Percentiles rank a stretch among this genome's conserved stretches.
Conservation (phyloP, 2,888 invertebrate genomes). For the Neocrepidodera transversa region DNA sequence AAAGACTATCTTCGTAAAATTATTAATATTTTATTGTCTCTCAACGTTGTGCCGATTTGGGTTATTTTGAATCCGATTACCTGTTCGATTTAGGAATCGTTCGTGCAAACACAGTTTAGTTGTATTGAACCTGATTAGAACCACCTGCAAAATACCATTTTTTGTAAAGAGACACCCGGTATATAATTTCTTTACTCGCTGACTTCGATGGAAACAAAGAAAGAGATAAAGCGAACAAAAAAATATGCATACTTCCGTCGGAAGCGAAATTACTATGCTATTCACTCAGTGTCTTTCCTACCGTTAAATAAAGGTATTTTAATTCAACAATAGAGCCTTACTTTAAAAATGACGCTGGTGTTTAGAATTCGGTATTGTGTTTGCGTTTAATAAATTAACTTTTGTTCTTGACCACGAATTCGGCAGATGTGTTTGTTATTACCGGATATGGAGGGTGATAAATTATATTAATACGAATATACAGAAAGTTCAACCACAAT, state of each 20-base stretch:
- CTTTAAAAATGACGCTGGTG: slow-evolving; percentile 19
- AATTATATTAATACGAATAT: no score
- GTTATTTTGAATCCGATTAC: no score
- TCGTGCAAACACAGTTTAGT: no score
- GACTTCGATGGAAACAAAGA: neutral
- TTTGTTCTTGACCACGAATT: slow-evolving; percentile 8
- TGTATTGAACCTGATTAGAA: no score
- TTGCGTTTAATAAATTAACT: slow-evolving; percentile 21
- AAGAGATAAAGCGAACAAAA: slow-evolving; percentile 28
- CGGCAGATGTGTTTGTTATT: neutral
- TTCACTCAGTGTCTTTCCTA: slow-evolving; percentile 21
- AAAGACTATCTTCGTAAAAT: no score
- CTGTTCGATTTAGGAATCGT: no score
- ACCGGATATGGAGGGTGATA: neutral
- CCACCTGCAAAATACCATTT: no score
- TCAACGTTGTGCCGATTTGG: no score
- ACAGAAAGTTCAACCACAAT: no score
- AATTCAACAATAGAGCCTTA: slow-evolving; percentile 30
- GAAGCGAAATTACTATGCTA: slow-evolving; percentile 42
- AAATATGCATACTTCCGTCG: slow-evolving; percentile 51
- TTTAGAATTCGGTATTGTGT: slow-evolving; percentile 12
- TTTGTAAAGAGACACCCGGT: neutral
- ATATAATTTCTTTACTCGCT: neutral
- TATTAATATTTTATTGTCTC: no score
- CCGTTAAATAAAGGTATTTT: slow-evolving; percentile 31